Conservation (phyloP, 1,140 invertebrate species). For the Drosophila prosaltans region DNA sequence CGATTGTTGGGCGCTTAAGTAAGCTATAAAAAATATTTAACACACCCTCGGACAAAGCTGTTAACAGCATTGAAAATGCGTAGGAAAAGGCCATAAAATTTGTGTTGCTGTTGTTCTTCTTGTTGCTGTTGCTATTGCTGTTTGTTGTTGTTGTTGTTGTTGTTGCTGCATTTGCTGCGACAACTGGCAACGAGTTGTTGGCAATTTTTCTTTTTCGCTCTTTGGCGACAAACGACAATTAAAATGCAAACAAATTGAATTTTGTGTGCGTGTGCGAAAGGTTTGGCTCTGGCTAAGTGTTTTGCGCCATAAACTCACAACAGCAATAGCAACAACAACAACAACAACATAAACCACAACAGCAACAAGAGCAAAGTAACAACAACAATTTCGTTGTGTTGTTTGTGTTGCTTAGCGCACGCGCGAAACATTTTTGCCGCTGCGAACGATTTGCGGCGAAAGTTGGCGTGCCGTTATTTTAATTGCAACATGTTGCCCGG, state of each 20-base stretch:
- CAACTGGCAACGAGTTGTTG: conserved; percentile 76
- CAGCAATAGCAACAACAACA: conserved; percentile 36
- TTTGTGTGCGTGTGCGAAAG: conserved; percentile 65
- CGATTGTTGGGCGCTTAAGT: conserved; percentile 66
- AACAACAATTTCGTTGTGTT: conserved; percentile 22
- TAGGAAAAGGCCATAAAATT: conserved; percentile 72
- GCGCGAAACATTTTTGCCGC: conserved; percentile 71
- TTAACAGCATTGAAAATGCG: conserved; percentile 75
- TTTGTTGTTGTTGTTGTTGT: conserved; percentile 31
- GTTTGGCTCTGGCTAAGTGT: conserved; percentile 73
- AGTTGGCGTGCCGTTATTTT: conserved; percentile 80
- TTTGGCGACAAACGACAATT: conserved; percentile 74
- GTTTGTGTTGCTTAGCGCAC: conserved; percentile 64
- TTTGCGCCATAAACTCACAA: conserved; percentile 69
- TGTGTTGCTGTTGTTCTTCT: conserved; percentile 29
- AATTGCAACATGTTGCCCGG: conserved; percentile 78
- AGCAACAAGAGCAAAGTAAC: conserved; percentile 20
- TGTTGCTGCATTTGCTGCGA: conserved; percentile 62
- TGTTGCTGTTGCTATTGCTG: conserved; percentile 35
- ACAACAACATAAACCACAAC: neutral
- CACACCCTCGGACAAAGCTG: conserved; percentile 78
- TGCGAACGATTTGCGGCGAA: conserved; percentile 64
- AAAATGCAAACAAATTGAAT: conserved; percentile 79
- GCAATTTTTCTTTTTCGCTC: conserved; percentile 72
- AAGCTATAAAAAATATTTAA: conserved; percentile 81